Percentiles rank a stretch among this genome's conserved stretches.
phyloP scores from a whole-genome alignment of 2,888 invertebrate species.

The Plutella xylostella region DNA sequence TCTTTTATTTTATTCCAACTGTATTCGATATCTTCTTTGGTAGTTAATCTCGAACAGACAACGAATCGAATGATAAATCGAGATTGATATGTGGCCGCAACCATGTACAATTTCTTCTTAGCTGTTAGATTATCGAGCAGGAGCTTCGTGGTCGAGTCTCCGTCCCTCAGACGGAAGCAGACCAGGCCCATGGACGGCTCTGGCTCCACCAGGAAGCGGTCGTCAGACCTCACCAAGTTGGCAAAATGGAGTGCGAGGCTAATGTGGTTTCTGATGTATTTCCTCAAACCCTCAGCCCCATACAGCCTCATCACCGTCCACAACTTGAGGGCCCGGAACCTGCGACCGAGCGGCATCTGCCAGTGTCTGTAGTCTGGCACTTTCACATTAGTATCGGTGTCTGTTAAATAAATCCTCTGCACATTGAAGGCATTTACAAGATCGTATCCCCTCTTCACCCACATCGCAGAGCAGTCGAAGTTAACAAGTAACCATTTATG shows the following conservation, averaged over 20 bases:
- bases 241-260: conserved; percentile 84
- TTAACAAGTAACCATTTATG: conserved; percentile 97
- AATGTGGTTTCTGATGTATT: conserved; percentile 81
- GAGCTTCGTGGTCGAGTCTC: conserved; percentile 75
- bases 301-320: conserved; percentile 91
- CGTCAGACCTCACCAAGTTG: conserved; percentile 74
- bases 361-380: conserved; percentile 79
- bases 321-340: conserved; percentile 91
- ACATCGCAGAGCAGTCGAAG: conserved; percentile 95
- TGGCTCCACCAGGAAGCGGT: conserved; percentile 82
- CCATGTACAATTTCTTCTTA: conserved; percentile 83
- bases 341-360: conserved; percentile 88
- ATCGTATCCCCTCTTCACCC: conserved; percentile 85
- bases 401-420: conserved; percentile 85
- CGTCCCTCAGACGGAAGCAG: conserved; percentile 87
- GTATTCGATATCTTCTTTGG: conserved; percentile 77
- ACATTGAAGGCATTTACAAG: conserved; percentile 90
- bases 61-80: conserved; percentile 84
- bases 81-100: conserved; percentile 78
- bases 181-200: conserved; percentile 84
- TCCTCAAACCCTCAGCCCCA: conserved; percentile 84
- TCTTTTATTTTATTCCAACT: conserved; percentile 77
- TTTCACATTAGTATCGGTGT: conserved; percentile 70
- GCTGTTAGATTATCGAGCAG: conserved; percentile 80
- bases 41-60: conserved; percentile 80